These are phyloP conservation scores for Noctua pronuba DNA, from an alignment of 2,888 invertebrate genomes.

Conservation along the genomic window DNA sequence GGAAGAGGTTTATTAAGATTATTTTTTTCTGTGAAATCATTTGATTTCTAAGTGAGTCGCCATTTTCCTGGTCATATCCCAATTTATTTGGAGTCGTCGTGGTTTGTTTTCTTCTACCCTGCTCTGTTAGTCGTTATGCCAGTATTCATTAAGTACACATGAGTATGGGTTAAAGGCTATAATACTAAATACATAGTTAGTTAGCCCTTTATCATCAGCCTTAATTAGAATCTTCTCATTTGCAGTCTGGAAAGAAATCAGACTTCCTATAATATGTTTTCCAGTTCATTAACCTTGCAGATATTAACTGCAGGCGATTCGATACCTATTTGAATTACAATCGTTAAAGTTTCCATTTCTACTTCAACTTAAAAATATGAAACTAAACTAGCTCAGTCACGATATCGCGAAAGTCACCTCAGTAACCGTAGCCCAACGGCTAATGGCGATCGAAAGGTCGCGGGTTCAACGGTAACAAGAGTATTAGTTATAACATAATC, in stretches of 20 bases:
- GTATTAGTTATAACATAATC: slow-evolving; percentile 32
- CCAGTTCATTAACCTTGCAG: slow-evolving; percentile 7
- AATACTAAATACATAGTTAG: background rate
- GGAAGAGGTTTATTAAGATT: background rate
- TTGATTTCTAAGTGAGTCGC: background rate
- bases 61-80: background rate
- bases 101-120: background rate
- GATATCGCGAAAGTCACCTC: slow-evolving; percentile 60
- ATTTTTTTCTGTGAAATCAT: background rate
- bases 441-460: slow-evolving; percentile 52
- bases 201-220: background rate
- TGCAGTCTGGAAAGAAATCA: background rate
- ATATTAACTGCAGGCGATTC: slow-evolving; percentile 15
- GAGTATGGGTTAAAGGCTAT: background rate
- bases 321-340: slow-evolving; percentile 15
- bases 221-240: background rate
- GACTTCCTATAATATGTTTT: background rate
- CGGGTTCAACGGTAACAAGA: slow-evolving; percentile 30
- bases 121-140: background rate
- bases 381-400: slow-evolving; percentile 34
- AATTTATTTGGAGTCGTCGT: background rate
- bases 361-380: slow-evolving; percentile 32
- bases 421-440: slow-evolving; percentile 25
- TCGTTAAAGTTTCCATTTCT: slow-evolving; percentile 18
- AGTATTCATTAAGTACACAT: background rate